A percentile compares a stretch with the other conserved stretches of the same genome.
Conservation (phyloP, 2,888 invertebrate species). For the Synanthedon tipuliformis region DNA sequence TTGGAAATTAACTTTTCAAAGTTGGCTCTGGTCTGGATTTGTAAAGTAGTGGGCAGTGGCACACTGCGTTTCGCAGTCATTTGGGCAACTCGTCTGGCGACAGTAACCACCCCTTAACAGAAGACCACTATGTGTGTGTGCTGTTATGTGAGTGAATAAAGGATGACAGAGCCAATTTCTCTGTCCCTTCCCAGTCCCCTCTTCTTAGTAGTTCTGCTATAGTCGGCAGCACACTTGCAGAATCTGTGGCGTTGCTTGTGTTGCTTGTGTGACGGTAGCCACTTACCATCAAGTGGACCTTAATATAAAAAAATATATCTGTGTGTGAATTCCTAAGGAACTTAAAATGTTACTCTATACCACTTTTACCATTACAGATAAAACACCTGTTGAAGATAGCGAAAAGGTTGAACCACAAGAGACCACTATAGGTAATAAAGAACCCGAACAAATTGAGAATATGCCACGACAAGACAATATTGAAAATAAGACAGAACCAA, state of each 20-base stretch:
- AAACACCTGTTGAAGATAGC: not conserved
- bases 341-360: too few relatives aligned
- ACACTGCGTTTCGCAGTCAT: too few relatives aligned
- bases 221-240: not conserved
- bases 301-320: not conserved
- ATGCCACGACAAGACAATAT: too few relatives aligned
- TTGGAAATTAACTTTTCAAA: too few relatives aligned
- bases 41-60: too few relatives aligned
- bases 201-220: not conserved
- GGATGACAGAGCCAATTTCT: not conserved
- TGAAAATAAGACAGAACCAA: too few relatives aligned
- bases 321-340: too few relatives aligned
- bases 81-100: too few relatives aligned
- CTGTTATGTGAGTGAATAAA: not conserved
- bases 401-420: conserved; percentile 10
- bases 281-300: not conserved
- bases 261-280: not conserved
- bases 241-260: not conserved
- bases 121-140: not conserved
- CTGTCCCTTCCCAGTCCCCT: not conserved
- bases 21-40: too few relatives aligned
- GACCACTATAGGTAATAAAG: too few relatives aligned
- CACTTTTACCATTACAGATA: too few relatives aligned
- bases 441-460: too few relatives aligned
- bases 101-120: not conserved